Percentiles rank a stretch among this genome's conserved stretches.
phyloP scores from a whole-genome alignment of 2,888 invertebrate species.

The Cantharis flavilabris region DNA sequence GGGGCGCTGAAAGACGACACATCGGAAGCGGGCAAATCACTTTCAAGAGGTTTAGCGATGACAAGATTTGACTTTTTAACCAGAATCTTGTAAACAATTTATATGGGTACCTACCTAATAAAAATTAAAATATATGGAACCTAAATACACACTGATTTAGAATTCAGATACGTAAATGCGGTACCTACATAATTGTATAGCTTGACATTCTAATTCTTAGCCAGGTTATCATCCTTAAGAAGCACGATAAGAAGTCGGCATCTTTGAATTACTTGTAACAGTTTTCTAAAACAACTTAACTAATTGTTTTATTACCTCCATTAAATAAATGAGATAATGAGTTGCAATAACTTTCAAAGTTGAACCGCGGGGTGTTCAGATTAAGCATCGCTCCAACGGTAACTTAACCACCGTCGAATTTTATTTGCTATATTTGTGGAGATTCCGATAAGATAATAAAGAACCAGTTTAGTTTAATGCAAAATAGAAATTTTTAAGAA shows the following conservation, averaged over 20 bases:
- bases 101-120: not conserved
- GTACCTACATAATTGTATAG: slow-evolving; percentile 6
- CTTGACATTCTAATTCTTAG: slow-evolving; percentile 15
- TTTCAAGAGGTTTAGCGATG: not conserved
- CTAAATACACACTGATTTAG: not conserved
- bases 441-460: not conserved
- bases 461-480: not conserved
- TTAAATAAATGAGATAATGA: slow-evolving; percentile 25
- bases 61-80: not conserved
- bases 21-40: not conserved
- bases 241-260: slow-evolving; percentile 14
- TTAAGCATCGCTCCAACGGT: not conserved
- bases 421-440: not conserved
- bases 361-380: slow-evolving; percentile 17
- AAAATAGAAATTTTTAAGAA: not conserved
- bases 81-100: not conserved
- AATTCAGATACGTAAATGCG: slow-evolving; percentile 5
- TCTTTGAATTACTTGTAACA: slow-evolving; percentile 11
- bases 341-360: slow-evolving; percentile 10
- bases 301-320: slow-evolving; percentile 29
- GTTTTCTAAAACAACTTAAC: slow-evolving; percentile 12
- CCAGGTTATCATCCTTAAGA: slow-evolving; percentile 24
- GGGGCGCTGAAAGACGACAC: not conserved
- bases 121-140: slow-evolving; percentile 20
- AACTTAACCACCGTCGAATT: not conserved